phyloP scores from a whole-genome alignment of 23 tunicate species.

The Ascidia mentula region DNA sequence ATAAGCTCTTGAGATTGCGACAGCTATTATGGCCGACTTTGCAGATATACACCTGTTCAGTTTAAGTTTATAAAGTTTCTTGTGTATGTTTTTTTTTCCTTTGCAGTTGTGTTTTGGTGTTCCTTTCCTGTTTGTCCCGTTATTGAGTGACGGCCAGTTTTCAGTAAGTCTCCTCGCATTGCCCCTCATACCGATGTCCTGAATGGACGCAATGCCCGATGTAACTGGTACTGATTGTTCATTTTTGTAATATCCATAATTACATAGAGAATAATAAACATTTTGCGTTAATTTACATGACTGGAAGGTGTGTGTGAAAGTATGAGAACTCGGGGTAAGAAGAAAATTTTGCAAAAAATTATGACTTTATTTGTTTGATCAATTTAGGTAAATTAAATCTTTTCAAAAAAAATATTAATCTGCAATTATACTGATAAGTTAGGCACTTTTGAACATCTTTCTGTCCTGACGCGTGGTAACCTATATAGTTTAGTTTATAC shows the following conservation, averaged over 20 bases:
- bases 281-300: constrained; percentile 8
- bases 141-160: not conserved
- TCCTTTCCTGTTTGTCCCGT: not conserved
- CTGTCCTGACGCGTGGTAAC: too few relatives aligned
- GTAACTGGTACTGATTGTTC: constrained; percentile 3
- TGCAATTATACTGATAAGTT: too few relatives aligned
- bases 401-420: too few relatives aligned
- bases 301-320: too few relatives aligned
- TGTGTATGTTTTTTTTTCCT: not conserved
- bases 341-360: too few relatives aligned
- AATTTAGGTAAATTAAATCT: too few relatives aligned
- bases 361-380: too few relatives aligned
- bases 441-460: too few relatives aligned
- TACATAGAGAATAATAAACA: constrained; percentile 11
- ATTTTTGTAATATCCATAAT: constrained; percentile 12
- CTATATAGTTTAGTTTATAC: too few relatives aligned
- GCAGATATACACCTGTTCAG: not conserved
- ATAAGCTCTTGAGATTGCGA: not conserved
- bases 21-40: not conserved
- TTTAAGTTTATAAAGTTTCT: not conserved
- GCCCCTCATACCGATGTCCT: not conserved
- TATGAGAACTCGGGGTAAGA: too few relatives aligned
- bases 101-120: not conserved
- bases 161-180: not conserved
- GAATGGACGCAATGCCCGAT: not conserved